Evolutionary conservation across 2,113 vertebrate genomes (phyloP).

Genomic region (Phalacrocorax aristotelis): DNA sequence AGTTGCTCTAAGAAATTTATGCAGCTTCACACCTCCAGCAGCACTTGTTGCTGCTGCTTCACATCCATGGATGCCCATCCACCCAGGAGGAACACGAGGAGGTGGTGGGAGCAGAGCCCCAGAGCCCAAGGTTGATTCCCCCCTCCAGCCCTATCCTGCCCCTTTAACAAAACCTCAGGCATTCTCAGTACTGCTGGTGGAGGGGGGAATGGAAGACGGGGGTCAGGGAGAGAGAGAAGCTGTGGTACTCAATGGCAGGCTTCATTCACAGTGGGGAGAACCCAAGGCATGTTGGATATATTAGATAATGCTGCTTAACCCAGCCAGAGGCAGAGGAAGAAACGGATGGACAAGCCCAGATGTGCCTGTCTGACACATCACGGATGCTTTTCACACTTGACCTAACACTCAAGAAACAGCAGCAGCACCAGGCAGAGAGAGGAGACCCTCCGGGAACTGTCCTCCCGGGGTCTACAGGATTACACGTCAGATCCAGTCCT

Average conservation of each 20-base stretch:
- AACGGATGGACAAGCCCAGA: background rate
- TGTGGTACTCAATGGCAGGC: background rate
- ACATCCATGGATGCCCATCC: background rate
- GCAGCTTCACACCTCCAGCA: background rate
- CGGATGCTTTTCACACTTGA: background rate
- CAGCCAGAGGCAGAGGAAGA: background rate
- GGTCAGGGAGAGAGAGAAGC: background rate
- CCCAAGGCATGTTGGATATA: background rate
- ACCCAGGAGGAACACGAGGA: accelerated
- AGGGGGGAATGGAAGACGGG: background rate
- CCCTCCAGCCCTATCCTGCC: background rate
- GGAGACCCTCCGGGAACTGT: background rate
- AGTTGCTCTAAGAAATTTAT: background rate
- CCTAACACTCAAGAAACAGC: background rate
- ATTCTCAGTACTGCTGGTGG: background rate
- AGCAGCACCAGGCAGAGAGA: background rate
- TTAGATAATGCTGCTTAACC: background rate
- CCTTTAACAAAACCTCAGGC: background rate
- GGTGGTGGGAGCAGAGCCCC: background rate
- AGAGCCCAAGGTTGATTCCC: background rate
- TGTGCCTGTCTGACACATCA: background rate
- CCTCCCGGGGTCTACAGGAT: background rate
- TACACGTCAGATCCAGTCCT: background rate
- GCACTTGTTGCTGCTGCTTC: background rate
- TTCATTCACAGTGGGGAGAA: background rate